phyloP scores from a whole-genome alignment of 2,113 vertebrate species.

The Polypterus bichir region DNA sequence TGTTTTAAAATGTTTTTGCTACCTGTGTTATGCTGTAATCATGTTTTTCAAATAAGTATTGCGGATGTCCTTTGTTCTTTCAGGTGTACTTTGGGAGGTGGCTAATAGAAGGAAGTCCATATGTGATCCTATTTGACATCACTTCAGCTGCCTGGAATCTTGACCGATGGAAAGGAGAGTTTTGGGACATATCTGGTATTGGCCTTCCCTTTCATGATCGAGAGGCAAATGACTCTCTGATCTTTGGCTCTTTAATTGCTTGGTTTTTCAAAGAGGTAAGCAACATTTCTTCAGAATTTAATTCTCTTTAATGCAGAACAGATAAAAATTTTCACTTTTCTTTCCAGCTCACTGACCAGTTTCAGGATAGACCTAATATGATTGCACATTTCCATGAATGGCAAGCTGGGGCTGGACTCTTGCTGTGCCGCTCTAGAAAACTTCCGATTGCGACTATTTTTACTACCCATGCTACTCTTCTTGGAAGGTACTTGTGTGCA shows the following conservation, averaged over 20 bases:
- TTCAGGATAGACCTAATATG: constrained; percentile 57
- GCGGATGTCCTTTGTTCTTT: neutral
- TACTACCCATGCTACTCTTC: constrained; percentile 86
- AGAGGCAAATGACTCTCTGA: constrained; percentile 79
- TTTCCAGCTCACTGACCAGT: constrained; percentile 61
- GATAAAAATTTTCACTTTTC: constrained; percentile 6
- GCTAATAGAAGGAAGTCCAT: constrained; percentile 89
- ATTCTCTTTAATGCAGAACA: neutral
- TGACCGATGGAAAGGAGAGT: constrained; percentile 84
- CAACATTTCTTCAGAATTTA: neutral
- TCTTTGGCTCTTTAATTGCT: constrained; percentile 79
- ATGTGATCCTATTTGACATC: constrained; percentile 81
- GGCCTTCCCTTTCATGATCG: constrained; percentile 76
- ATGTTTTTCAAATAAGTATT: neutral
- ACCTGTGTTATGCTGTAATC: no score
- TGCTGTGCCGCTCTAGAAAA: constrained; percentile 64
- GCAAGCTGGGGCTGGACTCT: constrained; percentile 79
- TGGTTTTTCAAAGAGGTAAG: constrained; percentile 94
- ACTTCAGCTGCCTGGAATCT: constrained; percentile 76
- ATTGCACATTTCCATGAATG: constrained; percentile 90
- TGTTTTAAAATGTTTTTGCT: no score
- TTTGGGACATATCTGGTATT: constrained; percentile 74
- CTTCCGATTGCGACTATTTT: constrained; percentile 82
- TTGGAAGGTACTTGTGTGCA: constrained; percentile 87
- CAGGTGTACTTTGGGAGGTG: constrained; percentile 86